phyloP scores from a whole-genome alignment of 2,797 vertebrate species.

The Picus viridis region DNA sequence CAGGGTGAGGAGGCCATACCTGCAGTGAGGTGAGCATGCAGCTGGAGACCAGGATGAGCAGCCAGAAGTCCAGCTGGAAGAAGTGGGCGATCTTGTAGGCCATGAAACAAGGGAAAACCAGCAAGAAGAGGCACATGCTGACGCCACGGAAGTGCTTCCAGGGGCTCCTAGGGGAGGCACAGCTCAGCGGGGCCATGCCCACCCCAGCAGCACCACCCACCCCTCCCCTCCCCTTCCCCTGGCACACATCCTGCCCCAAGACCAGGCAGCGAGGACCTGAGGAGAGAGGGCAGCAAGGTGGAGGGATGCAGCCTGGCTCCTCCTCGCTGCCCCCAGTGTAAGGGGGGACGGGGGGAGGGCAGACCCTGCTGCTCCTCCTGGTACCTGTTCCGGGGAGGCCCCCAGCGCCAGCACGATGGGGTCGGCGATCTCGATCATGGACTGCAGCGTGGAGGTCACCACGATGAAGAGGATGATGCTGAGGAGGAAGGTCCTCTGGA shows the following conservation, averaged over 20 bases:
- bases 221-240: too few relatives aligned
- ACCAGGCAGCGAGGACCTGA: background rate
- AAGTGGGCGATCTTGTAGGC: constrained; percentile 88
- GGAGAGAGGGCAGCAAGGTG: too few relatives aligned
- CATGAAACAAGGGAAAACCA: constrained; percentile 88
- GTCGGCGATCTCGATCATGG: constrained; percentile 90
- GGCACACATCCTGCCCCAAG: background rate
- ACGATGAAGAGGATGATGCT: constrained; percentile 94
- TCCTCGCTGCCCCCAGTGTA: background rate
- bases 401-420: constrained; percentile 87
- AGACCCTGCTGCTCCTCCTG: background rate
- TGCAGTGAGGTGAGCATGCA: constrained; percentile 82
- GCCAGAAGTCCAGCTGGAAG: constrained; percentile 93
- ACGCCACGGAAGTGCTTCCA: constrained; percentile 89
- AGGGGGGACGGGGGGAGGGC: too few relatives aligned
- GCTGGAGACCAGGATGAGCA: constrained; percentile 90
- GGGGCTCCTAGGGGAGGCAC: constrained; percentile 75
- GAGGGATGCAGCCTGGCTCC: background rate
- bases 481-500: constrained; percentile 91
- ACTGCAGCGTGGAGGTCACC: constrained; percentile 89
- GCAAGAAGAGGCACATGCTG: constrained; percentile 87
- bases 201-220: background rate
- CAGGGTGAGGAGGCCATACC: constrained; percentile 81
- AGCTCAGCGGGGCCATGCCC: background rate
- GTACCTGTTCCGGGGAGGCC: constrained; percentile 85